These are phyloP conservation scores for Acanthiza pusilla DNA, from an alignment of 2,797 vertebrate genomes.

Conservation along the genomic window DNA sequence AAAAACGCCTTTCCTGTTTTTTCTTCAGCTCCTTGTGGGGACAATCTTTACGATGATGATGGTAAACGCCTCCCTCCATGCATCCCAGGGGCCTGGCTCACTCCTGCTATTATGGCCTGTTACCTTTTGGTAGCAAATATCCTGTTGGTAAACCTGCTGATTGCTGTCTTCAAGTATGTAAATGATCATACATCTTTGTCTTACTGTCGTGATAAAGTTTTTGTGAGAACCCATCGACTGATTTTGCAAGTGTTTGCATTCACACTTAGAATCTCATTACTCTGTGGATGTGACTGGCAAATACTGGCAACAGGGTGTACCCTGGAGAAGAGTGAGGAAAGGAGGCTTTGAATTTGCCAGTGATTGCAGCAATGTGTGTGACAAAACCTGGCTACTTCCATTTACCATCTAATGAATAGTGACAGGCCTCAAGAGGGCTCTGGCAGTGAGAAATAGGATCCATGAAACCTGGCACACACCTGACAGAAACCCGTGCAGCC, in stretches of 20 bases:
- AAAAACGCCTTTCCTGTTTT: not conserved
- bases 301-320: not conserved
- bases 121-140: conserved; percentile 98
- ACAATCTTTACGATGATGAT: conserved; percentile 96
- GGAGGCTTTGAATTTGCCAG: not conserved
- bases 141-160: conserved; percentile 95
- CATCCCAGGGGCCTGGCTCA: conserved; percentile 97
- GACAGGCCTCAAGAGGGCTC: not conserved
- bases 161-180: conserved; percentile 97
- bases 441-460: not conserved
- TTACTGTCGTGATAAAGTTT: not conserved
- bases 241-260: not conserved
- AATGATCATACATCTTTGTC: not conserved
- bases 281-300: not conserved
- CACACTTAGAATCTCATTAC: not conserved
- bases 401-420: not conserved
- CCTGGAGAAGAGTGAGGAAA: not conserved
- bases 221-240: not conserved
- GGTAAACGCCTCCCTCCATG: conserved; percentile 96
- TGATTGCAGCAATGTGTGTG: not conserved
- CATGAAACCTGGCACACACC: not conserved
- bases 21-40: conserved; percentile 91
- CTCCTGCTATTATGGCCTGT: conserved; percentile 97
- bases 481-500: not conserved
- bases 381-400: not conserved